A percentile compares a stretch with the other conserved stretches of the same genome.
These are phyloP conservation scores for Barnardius zonarius DNA, from an alignment of 2,113 vertebrate genomes.

Conservation along the genomic window DNA sequence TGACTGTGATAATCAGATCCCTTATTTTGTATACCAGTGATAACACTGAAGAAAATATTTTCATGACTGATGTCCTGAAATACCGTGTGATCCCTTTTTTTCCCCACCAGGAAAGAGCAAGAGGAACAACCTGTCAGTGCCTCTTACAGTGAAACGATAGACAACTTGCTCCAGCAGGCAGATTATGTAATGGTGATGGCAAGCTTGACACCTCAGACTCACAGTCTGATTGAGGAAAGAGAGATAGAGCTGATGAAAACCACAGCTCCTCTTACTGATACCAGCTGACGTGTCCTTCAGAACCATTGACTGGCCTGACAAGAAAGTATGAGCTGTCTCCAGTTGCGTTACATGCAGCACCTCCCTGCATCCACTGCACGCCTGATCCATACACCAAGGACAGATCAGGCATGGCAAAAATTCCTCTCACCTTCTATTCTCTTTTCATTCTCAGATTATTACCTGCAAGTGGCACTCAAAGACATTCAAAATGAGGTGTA, in stretches of 20 bases:
- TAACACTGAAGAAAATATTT: not conserved
- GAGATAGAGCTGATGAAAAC: conserved; percentile 77
- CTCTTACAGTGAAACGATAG: conserved; percentile 66
- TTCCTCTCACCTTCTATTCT: not conserved
- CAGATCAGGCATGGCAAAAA: not conserved
- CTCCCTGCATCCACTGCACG: not conserved
- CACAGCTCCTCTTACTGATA: conserved; percentile 68
- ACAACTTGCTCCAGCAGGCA: conserved; percentile 68
- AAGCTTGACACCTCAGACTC: conserved; percentile 68
- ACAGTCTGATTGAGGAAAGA: conserved; percentile 66
- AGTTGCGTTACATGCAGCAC: not conserved
- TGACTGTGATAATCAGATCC: not conserved
- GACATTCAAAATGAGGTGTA: conserved; percentile 44
- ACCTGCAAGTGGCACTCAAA: not conserved
- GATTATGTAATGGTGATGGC: conserved; percentile 75
- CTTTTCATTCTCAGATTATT: not conserved
- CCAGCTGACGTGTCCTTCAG: conserved; percentile 68
- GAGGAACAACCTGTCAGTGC: conserved; percentile 69
- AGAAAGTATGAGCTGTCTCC: not conserved
- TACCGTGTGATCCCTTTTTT: not conserved
- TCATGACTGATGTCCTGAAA: not conserved
- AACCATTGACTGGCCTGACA: fast-evolving
- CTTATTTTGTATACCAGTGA: not conserved
- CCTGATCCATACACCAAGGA: fast-evolving
- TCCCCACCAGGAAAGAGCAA: conserved; percentile 53